A percentile compares a stretch with the other conserved stretches of the same genome.
phyloP scores from a whole-genome alignment of 2,888 invertebrate species.

The Tenodera sinensis region DNA sequence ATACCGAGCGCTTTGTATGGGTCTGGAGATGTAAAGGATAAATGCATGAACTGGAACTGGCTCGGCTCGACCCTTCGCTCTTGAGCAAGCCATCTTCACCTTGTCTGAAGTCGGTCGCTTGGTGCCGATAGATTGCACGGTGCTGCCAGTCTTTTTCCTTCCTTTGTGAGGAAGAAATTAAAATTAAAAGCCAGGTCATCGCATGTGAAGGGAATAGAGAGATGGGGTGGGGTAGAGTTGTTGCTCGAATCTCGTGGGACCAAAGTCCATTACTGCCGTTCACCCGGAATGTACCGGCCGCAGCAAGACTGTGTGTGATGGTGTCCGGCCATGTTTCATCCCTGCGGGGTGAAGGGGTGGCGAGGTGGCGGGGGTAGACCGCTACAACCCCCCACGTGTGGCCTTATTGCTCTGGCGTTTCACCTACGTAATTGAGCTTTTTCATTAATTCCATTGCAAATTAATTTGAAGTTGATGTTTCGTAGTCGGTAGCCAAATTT shows the following conservation, averaged over 20 bases:
- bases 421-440: not conserved
- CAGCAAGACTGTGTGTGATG: not conserved
- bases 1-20: too few species aligned
- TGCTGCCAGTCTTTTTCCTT: not conserved
- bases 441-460: not conserved
- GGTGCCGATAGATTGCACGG: not conserved
- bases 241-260: not conserved
- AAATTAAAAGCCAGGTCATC: slow-evolving; percentile 18
- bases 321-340: not conserved
- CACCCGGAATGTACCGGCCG: slow-evolving; percentile 8
- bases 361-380: not conserved
- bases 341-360: too few species aligned
- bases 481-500: not conserved
- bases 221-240: not conserved
- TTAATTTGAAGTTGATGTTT: not conserved
- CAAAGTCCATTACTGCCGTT: slow-evolving; percentile 12
- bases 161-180: slow-evolving; percentile 19
- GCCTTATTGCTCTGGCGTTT: not conserved
- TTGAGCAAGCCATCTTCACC: not conserved
- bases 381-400: not conserved
- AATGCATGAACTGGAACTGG: not conserved
- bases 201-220: not conserved
- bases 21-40: not conserved
- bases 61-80: too few species aligned
- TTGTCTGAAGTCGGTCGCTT: not conserved